Conservation (phyloP, 2,113 vertebrate genomes). For the Salvelinus alpinus region DNA sequence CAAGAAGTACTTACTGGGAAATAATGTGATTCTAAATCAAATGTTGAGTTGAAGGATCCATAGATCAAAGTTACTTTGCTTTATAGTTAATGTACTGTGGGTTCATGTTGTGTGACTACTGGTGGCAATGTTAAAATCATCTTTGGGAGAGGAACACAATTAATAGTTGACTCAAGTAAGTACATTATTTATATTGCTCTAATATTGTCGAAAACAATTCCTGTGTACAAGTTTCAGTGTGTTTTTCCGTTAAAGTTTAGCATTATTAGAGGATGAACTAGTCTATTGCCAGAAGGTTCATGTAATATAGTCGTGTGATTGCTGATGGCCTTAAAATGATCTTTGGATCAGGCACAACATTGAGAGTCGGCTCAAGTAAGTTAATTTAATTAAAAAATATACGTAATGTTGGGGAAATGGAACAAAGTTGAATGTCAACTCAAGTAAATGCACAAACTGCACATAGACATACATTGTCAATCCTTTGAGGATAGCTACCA, state of each 20-base stretch:
- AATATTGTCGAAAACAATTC: neutral
- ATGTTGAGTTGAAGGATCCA: neutral
- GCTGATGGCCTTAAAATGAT: neutral
- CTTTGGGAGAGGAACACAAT: neutral
- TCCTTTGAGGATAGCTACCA: too few species aligned
- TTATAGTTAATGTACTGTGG: neutral
- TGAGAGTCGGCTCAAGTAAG: conserved; percentile 18
- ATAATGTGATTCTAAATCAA: neutral
- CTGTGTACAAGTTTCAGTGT: too few species aligned
- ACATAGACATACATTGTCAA: too few species aligned
- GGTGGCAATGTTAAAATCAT: neutral
- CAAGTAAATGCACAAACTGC: neutral
- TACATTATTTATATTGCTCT: neutral
- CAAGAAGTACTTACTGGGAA: neutral
- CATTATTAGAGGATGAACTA: too few species aligned
- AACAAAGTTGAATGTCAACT: neutral
- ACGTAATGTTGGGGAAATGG: neutral
- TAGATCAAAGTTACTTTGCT: neutral
- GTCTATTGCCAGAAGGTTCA: neutral
- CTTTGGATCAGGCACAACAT: conserved; percentile 18
- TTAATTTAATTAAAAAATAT: neutral
- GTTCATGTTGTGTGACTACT: neutral
- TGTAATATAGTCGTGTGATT: conserved; percentile 33
- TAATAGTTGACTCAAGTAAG: conserved; percentile 30
- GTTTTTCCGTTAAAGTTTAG: too few species aligned